Evolutionary conservation across 2,888 invertebrate species (phyloP).

Genomic region (Papilio elwesi): DNA sequence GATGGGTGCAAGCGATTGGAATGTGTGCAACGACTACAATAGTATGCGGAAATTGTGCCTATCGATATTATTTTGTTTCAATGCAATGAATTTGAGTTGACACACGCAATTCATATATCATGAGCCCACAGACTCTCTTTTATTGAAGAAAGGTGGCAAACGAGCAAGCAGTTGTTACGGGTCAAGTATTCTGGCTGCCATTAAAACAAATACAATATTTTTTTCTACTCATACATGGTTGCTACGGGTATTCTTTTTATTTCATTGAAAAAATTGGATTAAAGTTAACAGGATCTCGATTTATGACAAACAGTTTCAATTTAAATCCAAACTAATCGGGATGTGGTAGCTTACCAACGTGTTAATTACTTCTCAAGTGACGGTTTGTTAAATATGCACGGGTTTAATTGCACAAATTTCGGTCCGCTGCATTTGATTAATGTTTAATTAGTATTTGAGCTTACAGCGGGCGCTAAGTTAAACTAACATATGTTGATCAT

Average conservation of each 20-base stretch:
- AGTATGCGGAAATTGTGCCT: constrained; percentile 18
- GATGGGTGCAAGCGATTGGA: constrained; percentile 32
- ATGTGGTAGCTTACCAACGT: constrained; percentile 19
- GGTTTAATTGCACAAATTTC: constrained; percentile 60
- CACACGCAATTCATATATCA: no score
- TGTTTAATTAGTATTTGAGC: constrained; percentile 57
- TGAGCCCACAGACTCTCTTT: no score
- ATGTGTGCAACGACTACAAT: constrained; percentile 28
- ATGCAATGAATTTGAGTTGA: neutral
- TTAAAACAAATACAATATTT: neutral
- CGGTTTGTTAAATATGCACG: constrained; percentile 59
- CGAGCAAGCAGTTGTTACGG: no score
- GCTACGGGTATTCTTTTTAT: no score
- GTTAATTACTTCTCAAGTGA: constrained; percentile 39
- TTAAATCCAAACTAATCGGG: constrained; percentile 21
- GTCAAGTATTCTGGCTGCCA: neutral
- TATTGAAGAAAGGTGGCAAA: no score
- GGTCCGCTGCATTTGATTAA: constrained; percentile 60
- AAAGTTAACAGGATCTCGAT: neutral
- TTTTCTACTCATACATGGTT: neutral
- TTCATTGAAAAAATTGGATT: neutral
- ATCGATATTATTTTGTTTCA: constrained; percentile 5
- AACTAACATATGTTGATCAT: neutral
- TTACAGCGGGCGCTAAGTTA: constrained; percentile 23
- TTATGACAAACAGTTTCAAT: constrained; percentile 31